These are phyloP conservation scores for Pseudococcus jackbeardsleyi DNA, from an alignment of 2,888 invertebrate genomes.

Conservation along the genomic window DNA sequence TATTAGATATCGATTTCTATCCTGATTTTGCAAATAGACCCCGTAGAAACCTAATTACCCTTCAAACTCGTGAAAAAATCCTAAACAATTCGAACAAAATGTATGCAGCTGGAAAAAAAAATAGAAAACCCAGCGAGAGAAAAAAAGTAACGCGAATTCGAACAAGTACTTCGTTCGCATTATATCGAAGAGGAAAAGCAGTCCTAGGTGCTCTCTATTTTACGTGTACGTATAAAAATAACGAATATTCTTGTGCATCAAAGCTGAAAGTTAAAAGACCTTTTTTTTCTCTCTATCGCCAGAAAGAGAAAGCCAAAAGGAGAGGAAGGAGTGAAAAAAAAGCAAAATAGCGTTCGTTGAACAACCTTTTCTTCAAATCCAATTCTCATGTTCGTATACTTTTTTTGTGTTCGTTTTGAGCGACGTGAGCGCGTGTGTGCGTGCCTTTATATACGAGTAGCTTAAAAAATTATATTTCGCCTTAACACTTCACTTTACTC, in stretches of 20 bases:
- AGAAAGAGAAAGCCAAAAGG: background rate
- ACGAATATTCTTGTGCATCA: slow-evolving; percentile 27
- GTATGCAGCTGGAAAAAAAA: background rate
- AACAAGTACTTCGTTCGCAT: background rate
- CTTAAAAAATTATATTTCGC: slow-evolving; percentile 21
- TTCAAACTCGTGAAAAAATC: too few species aligned
- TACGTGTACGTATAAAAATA: background rate
- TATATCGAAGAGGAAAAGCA: background rate
- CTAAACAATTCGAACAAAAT: too few species aligned
- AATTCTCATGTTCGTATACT: slow-evolving; percentile 8
- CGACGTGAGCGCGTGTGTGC: background rate
- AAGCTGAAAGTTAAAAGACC: slow-evolving; percentile 20
- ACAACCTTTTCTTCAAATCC: slow-evolving; percentile 35
- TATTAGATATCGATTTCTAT: too few species aligned
- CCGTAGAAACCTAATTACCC: too few species aligned
- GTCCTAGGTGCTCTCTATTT: background rate
- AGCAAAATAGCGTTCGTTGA: background rate
- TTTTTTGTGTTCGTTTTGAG: background rate
- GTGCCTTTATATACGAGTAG: background rate
- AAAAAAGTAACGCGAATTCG: background rate
- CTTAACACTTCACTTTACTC: background rate
- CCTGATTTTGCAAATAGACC: too few species aligned
- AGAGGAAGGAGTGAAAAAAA: background rate
- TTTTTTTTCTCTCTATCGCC: background rate
- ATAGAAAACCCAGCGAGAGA: background rate